Evolutionary conservation across 2,113 vertebrate species (phyloP).

Genomic region (Antigone vipio): DNA sequence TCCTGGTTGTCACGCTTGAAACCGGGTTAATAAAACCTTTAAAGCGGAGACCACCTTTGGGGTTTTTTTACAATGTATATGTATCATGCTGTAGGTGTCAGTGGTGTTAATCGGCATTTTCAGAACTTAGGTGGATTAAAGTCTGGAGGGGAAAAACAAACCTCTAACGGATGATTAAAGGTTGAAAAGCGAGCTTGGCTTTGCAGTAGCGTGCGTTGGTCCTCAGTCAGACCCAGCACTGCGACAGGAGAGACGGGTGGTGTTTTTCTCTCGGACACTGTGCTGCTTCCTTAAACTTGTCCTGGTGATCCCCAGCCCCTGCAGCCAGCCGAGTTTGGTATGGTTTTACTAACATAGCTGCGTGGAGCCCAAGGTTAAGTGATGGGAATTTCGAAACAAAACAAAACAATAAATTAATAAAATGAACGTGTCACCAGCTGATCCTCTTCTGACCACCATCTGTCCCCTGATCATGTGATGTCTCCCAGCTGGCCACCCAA

Average conservation of each 20-base stretch:
- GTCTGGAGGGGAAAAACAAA: neutral
- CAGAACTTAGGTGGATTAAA: neutral
- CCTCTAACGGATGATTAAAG: neutral
- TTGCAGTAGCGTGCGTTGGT: neutral
- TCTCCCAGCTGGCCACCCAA: constrained; percentile 65
- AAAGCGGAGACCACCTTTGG: neutral
- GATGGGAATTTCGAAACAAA: constrained; percentile 18
- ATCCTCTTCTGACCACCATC: constrained; percentile 69
- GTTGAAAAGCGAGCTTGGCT: neutral
- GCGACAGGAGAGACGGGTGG: accelerated
- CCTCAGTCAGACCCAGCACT: neutral
- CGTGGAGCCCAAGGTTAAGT: constrained; percentile 32
- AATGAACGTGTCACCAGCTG: constrained; percentile 61
- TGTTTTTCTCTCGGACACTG: neutral
- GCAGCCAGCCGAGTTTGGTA: neutral
- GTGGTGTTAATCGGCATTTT: neutral
- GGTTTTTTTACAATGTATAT: neutral
- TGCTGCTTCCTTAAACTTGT: neutral
- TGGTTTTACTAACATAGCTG: neutral
- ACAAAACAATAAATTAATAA: constrained; percentile 56
- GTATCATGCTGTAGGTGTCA: neutral
- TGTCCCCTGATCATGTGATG: constrained; percentile 65
- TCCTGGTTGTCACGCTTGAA: neutral
- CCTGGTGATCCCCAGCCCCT: neutral
- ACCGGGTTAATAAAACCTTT: neutral